These are phyloP conservation scores for Smittia aterrima DNA, from an alignment of 2,888 invertebrate genomes.

Conservation along the genomic window DNA sequence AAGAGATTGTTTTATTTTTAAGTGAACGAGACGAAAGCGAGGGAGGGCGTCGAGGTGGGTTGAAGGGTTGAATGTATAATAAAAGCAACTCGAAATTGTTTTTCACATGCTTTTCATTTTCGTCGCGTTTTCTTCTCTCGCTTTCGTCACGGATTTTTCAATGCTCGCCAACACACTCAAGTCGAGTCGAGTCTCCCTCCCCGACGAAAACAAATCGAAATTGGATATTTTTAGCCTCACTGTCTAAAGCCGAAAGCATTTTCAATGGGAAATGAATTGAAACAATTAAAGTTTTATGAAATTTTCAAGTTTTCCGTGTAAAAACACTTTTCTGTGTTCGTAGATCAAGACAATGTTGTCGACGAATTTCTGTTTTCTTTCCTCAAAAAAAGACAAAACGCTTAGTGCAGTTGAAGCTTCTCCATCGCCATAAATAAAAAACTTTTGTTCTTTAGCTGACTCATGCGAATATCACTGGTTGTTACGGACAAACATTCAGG, in stretches of 20 bases:
- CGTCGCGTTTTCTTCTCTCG: neutral
- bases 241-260: neutral
- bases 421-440: no score
- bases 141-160: constrained; percentile 24
- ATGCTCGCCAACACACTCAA: neutral
- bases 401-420: no score
- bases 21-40: neutral
- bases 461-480: no score
- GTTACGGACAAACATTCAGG: no score
- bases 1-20: neutral
- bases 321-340: no score
- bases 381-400: neutral
- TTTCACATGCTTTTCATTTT: constrained; percentile 36
- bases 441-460: no score
- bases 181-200: neutral
- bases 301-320: neutral
- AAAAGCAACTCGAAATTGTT: constrained; percentile 7
- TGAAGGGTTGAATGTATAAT: no score
- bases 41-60: neutral
- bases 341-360: no score
- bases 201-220: constrained; percentile 13
- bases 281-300: neutral
- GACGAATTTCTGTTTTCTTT: no score
- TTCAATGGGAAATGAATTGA: neutral
- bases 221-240: constrained; percentile 26